Percentiles rank a stretch among this genome's conserved stretches.
Evolutionary conservation across 2,888 invertebrate species (phyloP).

Genomic region (Plagodis dolabraria): DNA sequence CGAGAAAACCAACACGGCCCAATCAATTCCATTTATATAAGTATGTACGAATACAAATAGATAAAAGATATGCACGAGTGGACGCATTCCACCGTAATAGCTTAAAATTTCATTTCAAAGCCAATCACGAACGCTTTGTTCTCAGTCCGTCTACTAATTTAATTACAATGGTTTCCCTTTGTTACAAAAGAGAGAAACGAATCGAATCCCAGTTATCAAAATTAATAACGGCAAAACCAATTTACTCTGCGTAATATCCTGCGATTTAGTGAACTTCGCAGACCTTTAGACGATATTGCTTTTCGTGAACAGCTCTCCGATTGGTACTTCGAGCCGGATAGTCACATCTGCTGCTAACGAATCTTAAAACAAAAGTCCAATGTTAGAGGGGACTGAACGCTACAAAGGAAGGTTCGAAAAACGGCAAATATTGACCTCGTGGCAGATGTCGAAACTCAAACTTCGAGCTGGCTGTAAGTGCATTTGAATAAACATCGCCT

Average conservation of each 20-base stretch:
- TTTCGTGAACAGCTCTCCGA: slow-evolving; percentile 49
- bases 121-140: slow-evolving; percentile 61
- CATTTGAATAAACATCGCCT: slow-evolving; percentile 82
- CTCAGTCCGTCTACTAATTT: slow-evolving; percentile 69
- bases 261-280: slow-evolving; percentile 63
- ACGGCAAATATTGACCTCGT: slow-evolving; percentile 82
- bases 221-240: slow-evolving; percentile 82
- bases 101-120: slow-evolving; percentile 59
- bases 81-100: slow-evolving; percentile 35
- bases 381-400: slow-evolving; percentile 49
- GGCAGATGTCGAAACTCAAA: slow-evolving; percentile 81
- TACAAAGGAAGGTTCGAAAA: slow-evolving; percentile 65
- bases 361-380: slow-evolving; percentile 52
- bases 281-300: slow-evolving; percentile 63
- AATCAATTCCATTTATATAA: slow-evolving; percentile 32
- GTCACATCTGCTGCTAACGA: slow-evolving; percentile 40
- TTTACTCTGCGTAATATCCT: slow-evolving; percentile 81
- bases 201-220: slow-evolving; percentile 84
- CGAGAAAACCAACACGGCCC: slow-evolving; percentile 20
- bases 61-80: slow-evolving; percentile 18
- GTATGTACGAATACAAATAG: slow-evolving; percentile 23
- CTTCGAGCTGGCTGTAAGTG: slow-evolving; percentile 72
- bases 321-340: slow-evolving; percentile 27
- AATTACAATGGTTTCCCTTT: slow-evolving; percentile 83
- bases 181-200: slow-evolving; percentile 84